A percentile compares a stretch with the other conserved stretches of the same genome.
These are phyloP conservation scores for Drosophila kepulauana DNA, from an alignment of 1,140 invertebrate species.

Conservation along the genomic window DNA sequence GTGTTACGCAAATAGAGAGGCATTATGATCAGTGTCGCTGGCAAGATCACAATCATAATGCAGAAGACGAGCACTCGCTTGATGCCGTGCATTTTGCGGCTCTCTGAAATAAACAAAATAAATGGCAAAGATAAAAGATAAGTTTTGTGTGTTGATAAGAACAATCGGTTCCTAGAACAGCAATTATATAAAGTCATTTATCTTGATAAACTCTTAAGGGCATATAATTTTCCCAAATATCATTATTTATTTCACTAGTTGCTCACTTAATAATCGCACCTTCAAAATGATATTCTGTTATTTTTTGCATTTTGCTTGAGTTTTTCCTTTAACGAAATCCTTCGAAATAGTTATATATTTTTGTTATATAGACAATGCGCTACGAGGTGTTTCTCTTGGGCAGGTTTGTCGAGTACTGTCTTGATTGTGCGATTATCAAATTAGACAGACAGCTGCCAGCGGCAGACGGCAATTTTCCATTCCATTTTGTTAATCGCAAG, in stretches of 20 bases:
- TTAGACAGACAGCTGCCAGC: slow-evolving; percentile 38
- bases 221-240: neutral
- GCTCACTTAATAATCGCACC: slow-evolving; percentile 39
- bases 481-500: slow-evolving; percentile 50
- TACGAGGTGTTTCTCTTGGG: slow-evolving; percentile 35
- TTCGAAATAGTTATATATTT: neutral
- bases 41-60: slow-evolving; percentile 89
- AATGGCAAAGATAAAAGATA: slow-evolving; percentile 36
- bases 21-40: slow-evolving; percentile 89
- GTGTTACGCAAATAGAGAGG: slow-evolving; percentile 91
- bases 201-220: neutral
- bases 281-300: slow-evolving; percentile 79
- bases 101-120: slow-evolving; percentile 87
- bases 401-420: slow-evolving; percentile 55
- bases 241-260: neutral
- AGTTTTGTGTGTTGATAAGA: slow-evolving; percentile 27
- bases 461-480: slow-evolving; percentile 23
- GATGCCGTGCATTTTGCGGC: slow-evolving; percentile 90
- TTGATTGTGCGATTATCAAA: slow-evolving; percentile 75
- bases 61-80: slow-evolving; percentile 91
- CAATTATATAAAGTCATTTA: slow-evolving; percentile 3
- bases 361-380: neutral
- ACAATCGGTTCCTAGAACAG: slow-evolving; percentile 13
- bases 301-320: slow-evolving; percentile 61
- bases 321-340: slow-evolving; percentile 17